A percentile compares a stretch with the other conserved stretches of the same genome.
Conservation (phyloP, 2,888 invertebrate genomes). For the Ochropacha duplaris region DNA sequence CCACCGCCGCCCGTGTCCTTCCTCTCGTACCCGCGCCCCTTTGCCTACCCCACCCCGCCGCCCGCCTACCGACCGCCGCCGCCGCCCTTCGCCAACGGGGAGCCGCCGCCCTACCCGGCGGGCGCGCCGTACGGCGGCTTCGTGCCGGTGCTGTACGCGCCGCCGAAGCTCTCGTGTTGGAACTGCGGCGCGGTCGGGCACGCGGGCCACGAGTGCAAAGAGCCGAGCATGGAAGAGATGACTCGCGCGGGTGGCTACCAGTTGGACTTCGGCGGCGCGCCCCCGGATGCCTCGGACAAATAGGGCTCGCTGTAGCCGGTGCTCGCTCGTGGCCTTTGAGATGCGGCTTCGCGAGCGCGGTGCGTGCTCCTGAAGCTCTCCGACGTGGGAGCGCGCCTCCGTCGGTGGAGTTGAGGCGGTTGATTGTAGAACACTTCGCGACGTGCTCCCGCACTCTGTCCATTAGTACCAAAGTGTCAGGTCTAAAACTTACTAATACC, state of each 20-base stretch:
- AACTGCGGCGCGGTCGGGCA: slow-evolving; percentile 95
- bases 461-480: slow-evolving; percentile 56
- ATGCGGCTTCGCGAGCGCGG: not conserved
- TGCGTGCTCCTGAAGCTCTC: slow-evolving; percentile 6
- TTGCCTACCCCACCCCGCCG: slow-evolving; percentile 68
- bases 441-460: slow-evolving; percentile 27
- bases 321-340: not conserved
- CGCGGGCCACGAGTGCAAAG: slow-evolving; percentile 93
- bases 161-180: slow-evolving; percentile 90
- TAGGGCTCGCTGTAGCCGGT: slow-evolving; percentile 35
- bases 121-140: slow-evolving; percentile 71
- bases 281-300: slow-evolving; percentile 70
- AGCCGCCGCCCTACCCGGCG: slow-evolving; percentile 71
- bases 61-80: slow-evolving; percentile 70
- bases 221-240: slow-evolving; percentile 96
- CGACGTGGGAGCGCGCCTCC: not conserved
- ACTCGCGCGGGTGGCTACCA: slow-evolving; percentile 88
- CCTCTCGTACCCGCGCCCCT: slow-evolving; percentile 66
- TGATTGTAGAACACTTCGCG: slow-evolving; percentile 17
- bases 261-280: slow-evolving; percentile 84
- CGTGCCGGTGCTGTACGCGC: slow-evolving; percentile 81
- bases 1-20: slow-evolving; percentile 56
- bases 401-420: slow-evolving; percentile 19
- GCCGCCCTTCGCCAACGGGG: slow-evolving; percentile 75
- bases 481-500: slow-evolving; percentile 39